phyloP scores from a whole-genome alignment of 2,113 vertebrate species.

The Oceanites oceanicus region DNA sequence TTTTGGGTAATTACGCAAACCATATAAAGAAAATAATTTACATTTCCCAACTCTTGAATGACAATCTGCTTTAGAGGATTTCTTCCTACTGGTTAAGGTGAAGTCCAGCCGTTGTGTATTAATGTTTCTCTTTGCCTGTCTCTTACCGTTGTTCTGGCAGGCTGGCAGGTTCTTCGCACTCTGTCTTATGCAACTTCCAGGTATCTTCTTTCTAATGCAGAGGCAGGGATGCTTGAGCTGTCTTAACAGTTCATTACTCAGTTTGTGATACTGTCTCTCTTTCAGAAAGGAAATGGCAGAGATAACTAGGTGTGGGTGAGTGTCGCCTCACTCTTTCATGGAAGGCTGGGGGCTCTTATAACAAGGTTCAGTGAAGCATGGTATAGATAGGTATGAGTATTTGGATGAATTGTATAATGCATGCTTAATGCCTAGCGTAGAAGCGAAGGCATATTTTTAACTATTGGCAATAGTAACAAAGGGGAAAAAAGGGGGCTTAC shows the following conservation, averaged over 20 bases:
- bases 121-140: not conserved
- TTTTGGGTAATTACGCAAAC: not conserved
- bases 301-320: not conserved
- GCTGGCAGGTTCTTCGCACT: not conserved
- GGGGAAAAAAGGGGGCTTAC: not conserved
- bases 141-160: not conserved
- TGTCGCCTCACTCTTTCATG: not conserved
- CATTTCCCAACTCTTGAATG: not conserved
- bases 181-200: not conserved
- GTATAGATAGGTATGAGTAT: not conserved
- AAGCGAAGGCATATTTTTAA: not conserved
- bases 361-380: not conserved
- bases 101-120: not conserved
- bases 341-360: not conserved
- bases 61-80: not conserved
- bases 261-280: not conserved
- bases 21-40: not conserved
- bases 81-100: not conserved
- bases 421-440: not conserved
- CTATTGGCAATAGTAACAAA: not conserved
- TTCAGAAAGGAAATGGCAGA: not conserved
- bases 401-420: not conserved
- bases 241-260: not conserved
- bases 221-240: not conserved
- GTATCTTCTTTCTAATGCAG: not conserved